Evolutionary conservation across 2,113 vertebrate species (phyloP).

Genomic region (Epinephelus lanceolatus): DNA sequence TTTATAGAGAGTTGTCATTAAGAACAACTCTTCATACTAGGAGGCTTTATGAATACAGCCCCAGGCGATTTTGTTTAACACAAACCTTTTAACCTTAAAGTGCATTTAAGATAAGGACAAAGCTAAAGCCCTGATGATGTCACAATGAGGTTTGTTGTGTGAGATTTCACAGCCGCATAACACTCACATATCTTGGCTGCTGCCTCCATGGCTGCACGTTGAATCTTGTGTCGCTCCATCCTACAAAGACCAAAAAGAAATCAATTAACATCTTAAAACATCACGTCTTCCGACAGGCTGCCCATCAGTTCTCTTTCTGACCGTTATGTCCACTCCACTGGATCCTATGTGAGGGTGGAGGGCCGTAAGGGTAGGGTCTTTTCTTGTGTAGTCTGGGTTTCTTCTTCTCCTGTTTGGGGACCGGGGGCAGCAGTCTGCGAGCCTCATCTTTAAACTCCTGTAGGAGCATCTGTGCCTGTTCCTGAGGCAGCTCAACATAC

Average conservation of each 20-base stretch:
- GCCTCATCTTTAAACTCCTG: conserved; percentile 88
- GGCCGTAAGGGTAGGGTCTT: conserved; percentile 43
- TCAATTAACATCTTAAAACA: background rate
- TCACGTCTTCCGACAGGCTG: background rate
- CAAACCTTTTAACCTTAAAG: no score
- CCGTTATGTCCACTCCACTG: conserved; percentile 71
- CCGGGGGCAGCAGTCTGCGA: conserved; percentile 85
- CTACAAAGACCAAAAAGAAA: conserved; percentile 49
- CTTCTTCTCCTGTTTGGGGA: conserved; percentile 82
- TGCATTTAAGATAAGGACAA: background rate
- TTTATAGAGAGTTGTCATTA: no score
- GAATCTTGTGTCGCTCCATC: conserved; percentile 35
- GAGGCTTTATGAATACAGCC: no score
- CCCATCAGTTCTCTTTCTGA: conserved; percentile 69
- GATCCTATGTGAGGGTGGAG: conserved; percentile 18
- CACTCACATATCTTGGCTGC: conserved; percentile 76
- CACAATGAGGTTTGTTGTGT: background rate
- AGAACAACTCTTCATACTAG: no score
- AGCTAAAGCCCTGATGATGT: no score
- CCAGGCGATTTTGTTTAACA: no score
- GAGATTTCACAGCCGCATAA: background rate
- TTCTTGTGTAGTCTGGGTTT: conserved; percentile 79
- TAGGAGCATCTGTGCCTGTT: conserved; percentile 86
- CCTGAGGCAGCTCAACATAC: conserved; percentile 86
- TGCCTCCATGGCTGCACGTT: conserved; percentile 64